Conservation (phyloP, 2,888 invertebrate genomes). For the Molorchus minor region DNA sequence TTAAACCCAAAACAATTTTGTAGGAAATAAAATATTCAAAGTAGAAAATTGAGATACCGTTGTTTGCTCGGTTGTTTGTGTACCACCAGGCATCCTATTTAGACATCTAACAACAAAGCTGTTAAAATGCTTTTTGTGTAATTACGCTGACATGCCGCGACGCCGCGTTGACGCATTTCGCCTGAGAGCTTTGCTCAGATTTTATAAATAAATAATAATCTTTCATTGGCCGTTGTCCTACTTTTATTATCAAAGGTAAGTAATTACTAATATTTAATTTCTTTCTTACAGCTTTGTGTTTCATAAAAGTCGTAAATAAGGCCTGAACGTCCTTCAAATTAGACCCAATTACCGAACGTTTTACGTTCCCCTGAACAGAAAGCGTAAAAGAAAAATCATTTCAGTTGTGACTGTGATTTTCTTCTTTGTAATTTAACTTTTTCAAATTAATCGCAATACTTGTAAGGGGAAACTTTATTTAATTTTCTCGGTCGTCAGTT, state of each 20-base stretch:
- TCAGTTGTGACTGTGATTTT: constrained; percentile 21
- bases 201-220: neutral
- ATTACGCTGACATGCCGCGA: no score
- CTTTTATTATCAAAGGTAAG: constrained; percentile 11
- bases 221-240: neutral
- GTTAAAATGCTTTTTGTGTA: no score
- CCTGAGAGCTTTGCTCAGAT: neutral
- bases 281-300: neutral
- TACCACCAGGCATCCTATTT: no score
- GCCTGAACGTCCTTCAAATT: constrained; percentile 16
- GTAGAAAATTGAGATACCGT: no score
- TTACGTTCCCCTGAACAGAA: constrained; percentile 7
- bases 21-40: no score
- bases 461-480: constrained; percentile 18
- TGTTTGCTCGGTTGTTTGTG: no score
- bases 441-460: constrained; percentile 21
- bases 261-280: constrained; percentile 18
- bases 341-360: constrained; percentile 7
- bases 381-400: constrained; percentile 19
- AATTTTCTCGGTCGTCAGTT: constrained; percentile 11
- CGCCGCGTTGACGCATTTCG: no score
- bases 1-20: no score
- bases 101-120: no score
- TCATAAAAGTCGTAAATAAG: constrained; percentile 18
- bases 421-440: constrained; percentile 26